Conservation (phyloP, 2,888 invertebrate species). For the Ganaspis brasiliensis region DNA sequence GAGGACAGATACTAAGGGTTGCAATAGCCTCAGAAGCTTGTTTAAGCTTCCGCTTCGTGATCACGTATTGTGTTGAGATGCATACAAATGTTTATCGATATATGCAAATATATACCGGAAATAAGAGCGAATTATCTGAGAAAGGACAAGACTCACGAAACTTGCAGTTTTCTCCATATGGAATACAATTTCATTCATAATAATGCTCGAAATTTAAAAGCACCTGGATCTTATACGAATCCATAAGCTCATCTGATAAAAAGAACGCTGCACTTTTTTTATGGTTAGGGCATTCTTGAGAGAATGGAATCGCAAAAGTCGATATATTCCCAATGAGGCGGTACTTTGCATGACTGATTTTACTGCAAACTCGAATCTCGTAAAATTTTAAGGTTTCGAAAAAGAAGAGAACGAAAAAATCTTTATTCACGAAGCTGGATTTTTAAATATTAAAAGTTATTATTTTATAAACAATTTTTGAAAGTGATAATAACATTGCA, state of each 20-base stretch:
- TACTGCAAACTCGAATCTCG: neutral
- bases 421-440: too few relatives aligned
- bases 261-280: neutral
- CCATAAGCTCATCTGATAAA: neutral
- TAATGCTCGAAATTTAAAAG: conserved; percentile 8
- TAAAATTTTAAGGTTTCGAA: too few relatives aligned
- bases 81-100: conserved; percentile 50
- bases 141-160: conserved; percentile 21
- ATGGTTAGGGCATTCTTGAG: neutral
- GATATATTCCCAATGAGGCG: neutral
- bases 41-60: conserved; percentile 53
- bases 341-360: neutral
- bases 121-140: conserved; percentile 42
- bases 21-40: conserved; percentile 10
- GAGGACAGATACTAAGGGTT: neutral
- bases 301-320: neutral
- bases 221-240: neutral
- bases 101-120: conserved; percentile 47
- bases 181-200: conserved; percentile 12
- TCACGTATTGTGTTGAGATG: conserved; percentile 50
- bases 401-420: too few relatives aligned
- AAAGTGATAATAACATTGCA: neutral
- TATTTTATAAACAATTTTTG: too few relatives aligned
- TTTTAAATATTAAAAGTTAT: too few relatives aligned
- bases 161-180: conserved; percentile 28